These are phyloP conservation scores for Amblyraja radiata DNA, from an alignment of 2,797 vertebrate species.

Conservation along the genomic window DNA sequence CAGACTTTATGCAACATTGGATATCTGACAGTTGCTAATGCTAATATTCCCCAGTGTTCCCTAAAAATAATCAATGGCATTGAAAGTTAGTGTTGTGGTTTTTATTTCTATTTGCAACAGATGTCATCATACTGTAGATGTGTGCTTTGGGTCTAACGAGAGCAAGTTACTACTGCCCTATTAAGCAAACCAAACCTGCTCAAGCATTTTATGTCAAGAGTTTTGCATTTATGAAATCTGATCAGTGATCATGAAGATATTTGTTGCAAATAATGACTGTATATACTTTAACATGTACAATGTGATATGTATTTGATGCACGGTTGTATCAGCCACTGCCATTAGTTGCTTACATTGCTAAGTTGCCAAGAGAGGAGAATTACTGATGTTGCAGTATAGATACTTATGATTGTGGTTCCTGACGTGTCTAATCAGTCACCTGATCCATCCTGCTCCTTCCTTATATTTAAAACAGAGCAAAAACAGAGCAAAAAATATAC, in stretches of 20 bases:
- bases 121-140: not conserved
- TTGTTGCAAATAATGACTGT: too few relatives aligned
- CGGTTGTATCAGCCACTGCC: too few relatives aligned
- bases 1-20: not conserved
- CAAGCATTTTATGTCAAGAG: not conserved
- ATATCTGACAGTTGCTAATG: not conserved
- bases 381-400: too few relatives aligned
- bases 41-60: not conserved
- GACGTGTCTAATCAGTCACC: not conserved
- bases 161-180: not conserved
- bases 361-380: too few relatives aligned
- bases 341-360: too few relatives aligned
- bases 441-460: not conserved
- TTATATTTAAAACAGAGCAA: not conserved
- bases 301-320: too few relatives aligned
- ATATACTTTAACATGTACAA: too few relatives aligned
- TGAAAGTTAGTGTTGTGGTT: not conserved
- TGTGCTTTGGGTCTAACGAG: not conserved
- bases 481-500: not conserved
- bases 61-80: not conserved
- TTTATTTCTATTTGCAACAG: not conserved
- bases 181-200: not conserved
- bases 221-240: not conserved
- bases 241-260: too few relatives aligned
- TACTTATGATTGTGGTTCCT: not conserved